Evolutionary conservation across 2,113 vertebrate species (phyloP), one percentile per base, ranked within the genome.

Genomic region (Oenanthe melanoleuca): DNA sequence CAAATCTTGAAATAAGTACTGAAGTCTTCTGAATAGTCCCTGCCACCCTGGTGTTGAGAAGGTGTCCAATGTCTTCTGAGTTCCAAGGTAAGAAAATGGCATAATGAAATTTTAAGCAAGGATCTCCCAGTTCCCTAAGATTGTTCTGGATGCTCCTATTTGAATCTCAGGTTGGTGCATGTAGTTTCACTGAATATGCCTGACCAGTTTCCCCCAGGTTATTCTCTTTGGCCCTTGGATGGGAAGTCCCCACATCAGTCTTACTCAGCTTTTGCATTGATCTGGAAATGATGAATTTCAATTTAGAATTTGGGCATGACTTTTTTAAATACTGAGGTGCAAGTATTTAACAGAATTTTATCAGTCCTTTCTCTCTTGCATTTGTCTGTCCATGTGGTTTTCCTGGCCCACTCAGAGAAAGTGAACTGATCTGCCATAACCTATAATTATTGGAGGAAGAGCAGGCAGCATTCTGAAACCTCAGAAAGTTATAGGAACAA

Each of bases 381-480:
- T 60, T 86, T 91, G 19, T 53, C 81, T 81, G 42, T 57, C 69
- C 73, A 69, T 66, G 69, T 16, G 28, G 29, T 52, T 71, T 92
- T 69, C 47, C 60, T 22, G 1, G 22, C 45, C 38, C 34, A 22
- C 67, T 69, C 66, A n/a, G 47, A 67, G 47, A 70, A 82, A 82
- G 26, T 25, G 63, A 59, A 50, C 11, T 81, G 34, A n/a, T 85
- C 74, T 94, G 29, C 63, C 65, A 53, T 12, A 66, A 57, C 17
- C 65, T 92, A 23, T 63, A 73, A 83, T 88, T 86, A 73, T 47
- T 70, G 45, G 45, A 85, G 60, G 75, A 95, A 80, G 64, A 93
- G 55, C 63, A 77, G 60, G 42, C 33, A 94, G 72, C 26, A 88
- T 94, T 93, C 29, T 44, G 81, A 96, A 86, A 65, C 26, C 77